Evolutionary conservation across 2,797 vertebrate species (phyloP).

Genomic region (Echeneis naucrates): DNA sequence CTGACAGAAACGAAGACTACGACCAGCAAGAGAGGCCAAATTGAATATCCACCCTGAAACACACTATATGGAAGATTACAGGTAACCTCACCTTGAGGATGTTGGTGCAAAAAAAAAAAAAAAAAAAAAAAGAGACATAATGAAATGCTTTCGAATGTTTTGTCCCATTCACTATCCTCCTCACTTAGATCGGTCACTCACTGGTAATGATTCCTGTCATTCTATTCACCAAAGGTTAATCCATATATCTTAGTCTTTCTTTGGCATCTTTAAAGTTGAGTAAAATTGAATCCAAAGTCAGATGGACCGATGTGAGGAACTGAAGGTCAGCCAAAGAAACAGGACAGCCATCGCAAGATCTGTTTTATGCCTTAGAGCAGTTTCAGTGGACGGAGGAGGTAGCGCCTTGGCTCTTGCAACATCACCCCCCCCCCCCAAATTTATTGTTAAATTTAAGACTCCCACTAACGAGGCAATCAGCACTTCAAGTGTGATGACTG

Average conservation of each 20-base stretch:
- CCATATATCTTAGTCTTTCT: slow-evolving; percentile 38
- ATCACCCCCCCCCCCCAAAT: no score
- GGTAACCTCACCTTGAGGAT: slow-evolving; percentile 4
- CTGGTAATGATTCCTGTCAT: slow-evolving; percentile 36
- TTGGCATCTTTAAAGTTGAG: slow-evolving; percentile 9
- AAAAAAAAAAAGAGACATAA: slow-evolving; percentile 22
- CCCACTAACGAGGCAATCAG: slow-evolving; percentile 51
- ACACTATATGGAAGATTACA: not conserved
- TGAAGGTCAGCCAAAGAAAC: slow-evolving; percentile 11
- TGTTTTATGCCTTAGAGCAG: slow-evolving; percentile 17
- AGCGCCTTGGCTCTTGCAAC: slow-evolving; percentile 24
- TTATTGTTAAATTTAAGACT: slow-evolving; percentile 19
- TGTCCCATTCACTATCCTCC: slow-evolving; percentile 14
- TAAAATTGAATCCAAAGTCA: slow-evolving; percentile 1
- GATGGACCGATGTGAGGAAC: not conserved
- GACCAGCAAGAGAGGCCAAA: slow-evolving; percentile 19
- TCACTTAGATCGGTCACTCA: slow-evolving; percentile 29
- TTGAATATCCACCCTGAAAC: slow-evolving; percentile 10
- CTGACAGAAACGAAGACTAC: slow-evolving; percentile 44
- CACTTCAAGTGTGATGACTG: slow-evolving; percentile 38
- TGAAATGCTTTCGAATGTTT: slow-evolving; percentile 16
- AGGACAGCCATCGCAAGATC: slow-evolving; percentile 11
- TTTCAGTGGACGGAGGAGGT: not conserved
- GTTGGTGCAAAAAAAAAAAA: slow-evolving; percentile 10
- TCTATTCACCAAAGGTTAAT: slow-evolving; percentile 26